Base-by-base conservation (phyloP, 1,140 invertebrate species). In the Stegodyphus dumicola region DNA sequence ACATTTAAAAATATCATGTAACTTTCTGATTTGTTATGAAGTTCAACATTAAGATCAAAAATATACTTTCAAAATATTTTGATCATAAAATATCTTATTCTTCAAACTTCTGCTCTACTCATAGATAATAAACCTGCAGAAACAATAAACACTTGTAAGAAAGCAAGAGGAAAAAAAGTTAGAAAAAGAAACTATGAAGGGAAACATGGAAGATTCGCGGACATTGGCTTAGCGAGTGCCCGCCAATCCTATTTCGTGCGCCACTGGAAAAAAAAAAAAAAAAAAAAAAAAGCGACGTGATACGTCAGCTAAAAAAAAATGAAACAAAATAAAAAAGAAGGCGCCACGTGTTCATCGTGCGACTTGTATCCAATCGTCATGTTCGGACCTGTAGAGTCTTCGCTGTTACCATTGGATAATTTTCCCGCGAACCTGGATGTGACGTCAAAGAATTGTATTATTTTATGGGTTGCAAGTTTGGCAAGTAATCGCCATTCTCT, bases 271-370 rank as follows among this genome's bases (percentile, higher is more conserved):
- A 78, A 77, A 77, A 67, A 67, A 66, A 66, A 10, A 53, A 78
- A 77, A 77, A 53, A 78, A 77, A 77, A 67, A 67, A 66, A 66
- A 10, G 49, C 49, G 7, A 51, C 33, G 33, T 33, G 33, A 33
- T 33, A 33, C 33, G 33, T 33, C 33, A 33, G 33, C 33, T 33
- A 33, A 33, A 33, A 51, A 56, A 53, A 51, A 78, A 54, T n/a
- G 53, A 67, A 80, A 54, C 13, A 71, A 18, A 18, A 51, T 17
- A 54, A 80, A 67, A n/a, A 80, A 71, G 71, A 33, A 48, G 67
- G 67, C 65, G 67, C 66, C 77, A 80, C 77, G 77, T 71, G 77
- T 51, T 71, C 6, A 71, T 80, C 77, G 77, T 60, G 67, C 67
- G 77, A 54, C 67, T 51, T 67, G 6, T 80, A n/a, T 7, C 53